These are phyloP conservation scores for Ischnura elegans DNA, from an alignment of 2,888 invertebrate species.

Conservation along the genomic window DNA sequence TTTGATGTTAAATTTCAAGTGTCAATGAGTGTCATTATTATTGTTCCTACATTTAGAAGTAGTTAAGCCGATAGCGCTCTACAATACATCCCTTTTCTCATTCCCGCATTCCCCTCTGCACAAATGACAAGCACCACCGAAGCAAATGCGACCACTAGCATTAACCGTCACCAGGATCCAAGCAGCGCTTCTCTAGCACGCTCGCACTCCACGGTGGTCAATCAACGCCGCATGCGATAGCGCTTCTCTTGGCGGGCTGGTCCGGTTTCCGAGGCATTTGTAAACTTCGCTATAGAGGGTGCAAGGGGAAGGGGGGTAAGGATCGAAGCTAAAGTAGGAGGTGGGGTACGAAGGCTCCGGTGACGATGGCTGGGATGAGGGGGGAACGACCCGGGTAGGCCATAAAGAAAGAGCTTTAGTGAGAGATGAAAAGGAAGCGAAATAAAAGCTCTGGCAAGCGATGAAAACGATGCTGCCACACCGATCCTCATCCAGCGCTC, in stretches of 20 bases:
- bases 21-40: no score
- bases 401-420: slow-evolving; percentile 36
- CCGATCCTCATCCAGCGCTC: no score
- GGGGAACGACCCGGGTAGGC: neutral
- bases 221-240: slow-evolving; percentile 34
- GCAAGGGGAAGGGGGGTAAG: neutral
- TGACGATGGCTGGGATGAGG: neutral
- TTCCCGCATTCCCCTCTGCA: neutral
- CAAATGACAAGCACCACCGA: neutral
- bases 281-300: neutral
- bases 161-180: neutral
- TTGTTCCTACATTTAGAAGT: no score
- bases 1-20: no score
- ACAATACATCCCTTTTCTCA: neutral
- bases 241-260: neutral
- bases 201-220: slow-evolving; percentile 8
- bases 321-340: neutral
- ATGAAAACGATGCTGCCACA: slow-evolving; percentile 59
- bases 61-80: no score
- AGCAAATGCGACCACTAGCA: neutral
- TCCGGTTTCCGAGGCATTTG: slow-evolving; percentile 38
- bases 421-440: slow-evolving; percentile 60
- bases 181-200: neutral
- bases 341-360: neutral
- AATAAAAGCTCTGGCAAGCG: slow-evolving; percentile 43